Evolutionary conservation across 2,797 vertebrate species (phyloP).

Genomic region (Mormyrops boulengeri): DNA sequence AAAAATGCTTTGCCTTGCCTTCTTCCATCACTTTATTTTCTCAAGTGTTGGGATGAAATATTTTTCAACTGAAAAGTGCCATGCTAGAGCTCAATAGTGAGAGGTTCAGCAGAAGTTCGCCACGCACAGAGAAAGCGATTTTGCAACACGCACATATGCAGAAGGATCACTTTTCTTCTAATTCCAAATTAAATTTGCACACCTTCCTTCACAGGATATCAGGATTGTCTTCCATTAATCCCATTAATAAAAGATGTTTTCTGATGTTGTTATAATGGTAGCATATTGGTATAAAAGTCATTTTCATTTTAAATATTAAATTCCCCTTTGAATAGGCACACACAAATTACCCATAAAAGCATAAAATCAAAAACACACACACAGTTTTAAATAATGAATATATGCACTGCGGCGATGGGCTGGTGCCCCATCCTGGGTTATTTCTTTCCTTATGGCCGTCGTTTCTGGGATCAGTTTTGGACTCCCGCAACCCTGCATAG

Average conservation of each 20-base stretch:
- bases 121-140: not conserved
- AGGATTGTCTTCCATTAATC: not conserved
- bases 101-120: not conserved
- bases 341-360: not conserved
- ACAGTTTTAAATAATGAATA: not conserved
- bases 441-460: not conserved
- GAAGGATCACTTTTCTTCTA: not conserved
- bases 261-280: not conserved
- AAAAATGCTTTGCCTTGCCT: not conserved
- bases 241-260: not conserved
- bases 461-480: not conserved
- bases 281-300: not conserved
- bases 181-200: not conserved
- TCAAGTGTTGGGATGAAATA: not conserved
- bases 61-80: not conserved
- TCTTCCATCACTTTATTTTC: not conserved
- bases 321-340: not conserved
- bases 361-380: not conserved
- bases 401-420: not conserved
- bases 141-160: not conserved
- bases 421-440: not conserved
- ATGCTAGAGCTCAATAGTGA: not conserved
- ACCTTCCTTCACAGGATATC: not conserved
- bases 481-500: not conserved
- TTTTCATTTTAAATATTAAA: not conserved